Conservation (phyloP, 2,888 invertebrate genomes). For the Pheosia tremula region DNA sequence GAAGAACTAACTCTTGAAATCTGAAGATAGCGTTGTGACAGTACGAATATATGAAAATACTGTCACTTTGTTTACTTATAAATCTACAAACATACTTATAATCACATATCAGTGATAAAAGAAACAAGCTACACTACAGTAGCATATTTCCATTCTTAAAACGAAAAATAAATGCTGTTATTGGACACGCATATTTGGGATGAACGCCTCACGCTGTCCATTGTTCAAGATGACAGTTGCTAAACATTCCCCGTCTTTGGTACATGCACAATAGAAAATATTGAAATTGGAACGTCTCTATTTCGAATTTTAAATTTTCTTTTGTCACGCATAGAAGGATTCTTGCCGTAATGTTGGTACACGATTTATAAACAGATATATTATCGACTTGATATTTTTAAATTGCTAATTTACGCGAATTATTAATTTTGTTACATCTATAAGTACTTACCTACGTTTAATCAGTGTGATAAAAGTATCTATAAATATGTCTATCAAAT, state of each 20-base stretch:
- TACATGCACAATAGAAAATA: conserved; percentile 25
- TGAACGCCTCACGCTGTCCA: conserved; percentile 51
- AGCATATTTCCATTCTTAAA: conserved; percentile 48
- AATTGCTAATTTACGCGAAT: neutral
- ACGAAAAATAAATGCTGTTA: conserved; percentile 58
- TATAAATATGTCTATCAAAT: no score
- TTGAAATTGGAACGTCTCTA: conserved; percentile 67
- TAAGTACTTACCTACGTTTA: neutral
- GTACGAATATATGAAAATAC: neutral
- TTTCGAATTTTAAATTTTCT: conserved; percentile 43
- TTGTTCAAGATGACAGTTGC: conserved; percentile 69
- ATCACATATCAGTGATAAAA: conserved; percentile 35
- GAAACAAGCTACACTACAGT: conserved; percentile 18
- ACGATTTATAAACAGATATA: neutral
- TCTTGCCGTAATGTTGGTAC: conserved; percentile 6
- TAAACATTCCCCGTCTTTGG: conserved; percentile 57
- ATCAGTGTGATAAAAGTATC: neutral
- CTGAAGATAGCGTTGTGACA: neutral
- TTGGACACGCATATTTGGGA: conserved; percentile 63
- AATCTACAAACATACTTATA: conserved; percentile 33
- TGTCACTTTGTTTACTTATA: conserved; percentile 10
- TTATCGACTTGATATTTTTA: neutral
- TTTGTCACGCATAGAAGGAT: neutral
- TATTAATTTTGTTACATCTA: neutral
- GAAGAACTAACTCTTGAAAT: neutral